A percentile compares a stretch with the other conserved stretches of the same genome.
phyloP scores from a whole-genome alignment of 2,797 vertebrate genomes.

The Cossypha polioptera region DNA sequence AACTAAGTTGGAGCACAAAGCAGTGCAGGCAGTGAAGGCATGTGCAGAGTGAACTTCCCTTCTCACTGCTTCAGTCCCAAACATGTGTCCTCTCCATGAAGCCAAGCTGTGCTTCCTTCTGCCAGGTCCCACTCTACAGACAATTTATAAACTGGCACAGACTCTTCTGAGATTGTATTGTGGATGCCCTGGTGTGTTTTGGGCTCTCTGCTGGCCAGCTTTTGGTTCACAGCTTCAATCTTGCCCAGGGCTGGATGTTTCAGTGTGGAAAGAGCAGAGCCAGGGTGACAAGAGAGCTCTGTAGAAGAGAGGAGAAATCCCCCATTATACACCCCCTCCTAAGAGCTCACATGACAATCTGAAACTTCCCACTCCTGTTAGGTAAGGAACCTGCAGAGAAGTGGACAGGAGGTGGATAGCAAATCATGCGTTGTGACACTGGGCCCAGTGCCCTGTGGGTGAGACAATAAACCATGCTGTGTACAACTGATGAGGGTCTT shows the following conservation, averaged over 20 bases:
- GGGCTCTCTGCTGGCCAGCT: neutral
- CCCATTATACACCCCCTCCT: fast-evolving
- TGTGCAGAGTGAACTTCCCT: neutral
- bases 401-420: neutral
- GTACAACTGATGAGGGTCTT: neutral
- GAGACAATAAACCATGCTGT: fast-evolving
- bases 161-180: neutral
- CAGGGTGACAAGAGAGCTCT: neutral
- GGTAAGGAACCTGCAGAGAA: neutral
- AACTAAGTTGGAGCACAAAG: neutral
- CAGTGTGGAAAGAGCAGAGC: neutral
- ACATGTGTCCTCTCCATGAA: neutral
- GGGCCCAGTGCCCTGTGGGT: neutral
- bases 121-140: neutral
- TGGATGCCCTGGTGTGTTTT: neutral
- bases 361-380: neutral
- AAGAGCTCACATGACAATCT: neutral
- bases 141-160: neutral
- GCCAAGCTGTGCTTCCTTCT: neutral
- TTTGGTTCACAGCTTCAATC: neutral
- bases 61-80: neutral
- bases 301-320: neutral
- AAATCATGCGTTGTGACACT: neutral
- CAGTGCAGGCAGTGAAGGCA: neutral
- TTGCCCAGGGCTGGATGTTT: neutral